Conservation (phyloP, 92 coral and sea anemone genomes). For the Metridium senile region DNA sequence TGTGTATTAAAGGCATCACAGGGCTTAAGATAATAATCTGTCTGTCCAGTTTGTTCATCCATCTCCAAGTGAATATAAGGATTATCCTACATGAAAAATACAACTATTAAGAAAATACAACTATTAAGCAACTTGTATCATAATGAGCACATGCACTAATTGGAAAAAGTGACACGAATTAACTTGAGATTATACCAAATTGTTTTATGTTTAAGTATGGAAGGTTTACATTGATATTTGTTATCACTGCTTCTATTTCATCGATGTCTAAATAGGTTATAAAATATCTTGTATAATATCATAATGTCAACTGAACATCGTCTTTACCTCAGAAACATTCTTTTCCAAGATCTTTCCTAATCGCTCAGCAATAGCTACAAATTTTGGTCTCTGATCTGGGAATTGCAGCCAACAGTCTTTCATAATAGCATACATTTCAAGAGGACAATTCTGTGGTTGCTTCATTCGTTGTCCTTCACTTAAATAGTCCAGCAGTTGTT, state of each 20-base stretch:
- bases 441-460: constrained; percentile 85
- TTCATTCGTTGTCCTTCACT: constrained; percentile 83
- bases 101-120: too few species aligned
- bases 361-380: constrained; percentile 54
- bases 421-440: constrained; percentile 82
- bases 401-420: constrained; percentile 80
- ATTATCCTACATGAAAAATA: constrained; percentile 57
- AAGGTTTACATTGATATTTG: too few species aligned
- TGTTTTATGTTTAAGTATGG: too few species aligned
- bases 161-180: too few species aligned
- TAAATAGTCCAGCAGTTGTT: constrained; percentile 68
- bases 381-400: constrained; percentile 69
- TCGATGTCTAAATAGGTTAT: too few species aligned
- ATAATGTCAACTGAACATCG: too few species aligned
- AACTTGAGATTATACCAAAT: too few species aligned
- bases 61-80: constrained; percentile 67
- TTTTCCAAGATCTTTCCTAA: constrained; percentile 80
- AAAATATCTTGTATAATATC: too few species aligned
- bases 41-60: constrained; percentile 59
- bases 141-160: too few species aligned
- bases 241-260: too few species aligned
- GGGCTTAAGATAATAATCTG: constrained; percentile 77
- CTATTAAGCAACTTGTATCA: background rate
- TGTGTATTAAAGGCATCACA: constrained; percentile 29
- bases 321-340: constrained; percentile 68